Conservation (phyloP, 2,888 invertebrate species). For the Luperina testacea region DNA sequence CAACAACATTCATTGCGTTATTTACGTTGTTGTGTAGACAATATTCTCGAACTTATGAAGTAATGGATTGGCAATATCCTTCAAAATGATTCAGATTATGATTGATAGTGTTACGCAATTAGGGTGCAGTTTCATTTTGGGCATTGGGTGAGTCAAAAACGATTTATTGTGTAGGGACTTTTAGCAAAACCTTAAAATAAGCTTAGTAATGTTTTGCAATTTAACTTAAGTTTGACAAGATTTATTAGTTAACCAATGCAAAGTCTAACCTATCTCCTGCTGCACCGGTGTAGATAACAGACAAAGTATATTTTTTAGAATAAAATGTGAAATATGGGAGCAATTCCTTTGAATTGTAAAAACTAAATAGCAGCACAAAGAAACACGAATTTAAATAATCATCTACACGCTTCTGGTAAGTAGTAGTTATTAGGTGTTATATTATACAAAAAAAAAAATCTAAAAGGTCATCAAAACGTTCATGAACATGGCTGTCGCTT, state of each 20-base stretch:
- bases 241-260: constrained; percentile 23
- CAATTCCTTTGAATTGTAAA: background rate
- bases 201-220: background rate
- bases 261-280: background rate
- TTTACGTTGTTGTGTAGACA: too few species aligned
- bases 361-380: background rate
- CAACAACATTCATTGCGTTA: too few species aligned
- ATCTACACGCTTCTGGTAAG: background rate
- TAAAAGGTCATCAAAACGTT: background rate
- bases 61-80: too few species aligned
- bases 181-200: background rate
- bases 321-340: background rate
- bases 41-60: too few species aligned
- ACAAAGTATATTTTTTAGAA: background rate
- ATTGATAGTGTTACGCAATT: too few species aligned
- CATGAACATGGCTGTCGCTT: background rate
- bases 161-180: background rate
- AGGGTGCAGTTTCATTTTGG: background rate
- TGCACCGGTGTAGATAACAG: constrained; percentile 11
- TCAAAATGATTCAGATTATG: too few species aligned
- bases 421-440: background rate
- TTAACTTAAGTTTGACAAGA: background rate
- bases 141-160: background rate
- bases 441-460: background rate
- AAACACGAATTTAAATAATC: constrained; percentile 8